These are phyloP conservation scores for Asteroscopus sphinx DNA, from an alignment of 2,888 invertebrate genomes.

Conservation along the genomic window DNA sequence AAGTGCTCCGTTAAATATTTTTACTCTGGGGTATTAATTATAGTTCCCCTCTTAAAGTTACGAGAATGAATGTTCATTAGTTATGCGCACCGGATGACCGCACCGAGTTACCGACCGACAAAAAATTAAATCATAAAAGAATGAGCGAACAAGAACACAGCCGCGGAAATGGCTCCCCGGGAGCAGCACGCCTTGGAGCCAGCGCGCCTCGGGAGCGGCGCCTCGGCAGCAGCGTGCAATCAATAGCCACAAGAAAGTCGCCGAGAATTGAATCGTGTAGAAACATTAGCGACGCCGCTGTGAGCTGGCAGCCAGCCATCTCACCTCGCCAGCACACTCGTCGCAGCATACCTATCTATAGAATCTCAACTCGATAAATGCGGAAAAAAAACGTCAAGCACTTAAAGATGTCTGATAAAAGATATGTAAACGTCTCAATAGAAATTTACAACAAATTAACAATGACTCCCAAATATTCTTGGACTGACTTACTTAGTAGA, in stretches of 20 bases:
- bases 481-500: too few species aligned
- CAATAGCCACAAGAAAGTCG: conserved; percentile 19
- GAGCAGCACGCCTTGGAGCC: neutral
- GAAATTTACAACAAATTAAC: too few species aligned
- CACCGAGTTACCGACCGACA: conserved; percentile 6
- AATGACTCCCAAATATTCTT: too few species aligned
- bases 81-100: conserved; percentile 7
- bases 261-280: conserved; percentile 19
- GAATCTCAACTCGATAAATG: neutral
- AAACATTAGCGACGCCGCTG: conserved; percentile 6
- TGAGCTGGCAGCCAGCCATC: conserved; percentile 2
- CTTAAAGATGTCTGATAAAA: neutral
- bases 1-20: neutral
- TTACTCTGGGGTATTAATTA: neutral
- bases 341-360: neutral
- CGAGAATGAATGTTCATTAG: conserved; percentile 17
- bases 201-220: neutral
- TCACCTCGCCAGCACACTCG: neutral
- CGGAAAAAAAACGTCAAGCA: neutral
- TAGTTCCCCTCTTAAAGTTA: neutral
- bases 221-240: neutral
- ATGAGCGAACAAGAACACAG: conserved; percentile 7
- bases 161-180: conserved; percentile 1
- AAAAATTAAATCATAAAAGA: conserved; percentile 29
- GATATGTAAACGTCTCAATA: too few species aligned